Percentiles rank a stretch among this genome's conserved stretches.
Conservation (phyloP, 2,797 vertebrate species). For the Thaleichthys pacificus region DNA sequence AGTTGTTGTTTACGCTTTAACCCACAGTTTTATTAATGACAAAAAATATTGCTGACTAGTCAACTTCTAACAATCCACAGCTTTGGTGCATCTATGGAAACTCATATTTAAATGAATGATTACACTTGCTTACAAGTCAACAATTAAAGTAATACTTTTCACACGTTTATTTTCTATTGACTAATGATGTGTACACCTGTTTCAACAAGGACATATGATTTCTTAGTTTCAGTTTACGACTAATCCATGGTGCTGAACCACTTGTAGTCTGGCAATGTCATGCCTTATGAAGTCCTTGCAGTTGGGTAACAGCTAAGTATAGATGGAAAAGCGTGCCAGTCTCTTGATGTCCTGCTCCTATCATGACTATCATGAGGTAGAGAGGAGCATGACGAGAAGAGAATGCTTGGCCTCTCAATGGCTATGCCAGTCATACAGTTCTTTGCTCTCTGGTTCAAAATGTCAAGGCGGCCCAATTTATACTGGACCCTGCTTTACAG, state of each 20-base stretch:
- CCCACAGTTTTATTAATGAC: background rate
- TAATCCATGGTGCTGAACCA: background rate
- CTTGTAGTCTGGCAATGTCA: constrained; percentile 14
- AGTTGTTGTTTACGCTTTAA: background rate
- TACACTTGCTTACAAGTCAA: background rate
- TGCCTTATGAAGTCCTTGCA: constrained; percentile 21
- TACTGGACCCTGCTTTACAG: background rate
- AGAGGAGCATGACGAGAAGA: constrained; percentile 11
- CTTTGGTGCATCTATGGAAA: background rate
- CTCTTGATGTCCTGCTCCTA: background rate
- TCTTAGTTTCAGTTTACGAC: constrained; percentile 1
- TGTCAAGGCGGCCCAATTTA: background rate
- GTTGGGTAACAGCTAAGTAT: constrained; percentile 47
- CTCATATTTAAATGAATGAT: background rate
- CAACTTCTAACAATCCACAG: background rate
- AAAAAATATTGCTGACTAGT: background rate
- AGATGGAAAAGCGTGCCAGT: constrained; percentile 35
- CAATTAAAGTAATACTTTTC: background rate
- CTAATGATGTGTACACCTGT: background rate
- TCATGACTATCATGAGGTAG: background rate
- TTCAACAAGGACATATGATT: background rate
- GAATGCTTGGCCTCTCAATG: constrained; percentile 7
- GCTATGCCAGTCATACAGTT: constrained; percentile 2
- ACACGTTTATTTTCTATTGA: background rate
- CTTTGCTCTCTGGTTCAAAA: background rate